Conservation (phyloP, 2,888 invertebrate genomes). For the Agrochola lota region DNA sequence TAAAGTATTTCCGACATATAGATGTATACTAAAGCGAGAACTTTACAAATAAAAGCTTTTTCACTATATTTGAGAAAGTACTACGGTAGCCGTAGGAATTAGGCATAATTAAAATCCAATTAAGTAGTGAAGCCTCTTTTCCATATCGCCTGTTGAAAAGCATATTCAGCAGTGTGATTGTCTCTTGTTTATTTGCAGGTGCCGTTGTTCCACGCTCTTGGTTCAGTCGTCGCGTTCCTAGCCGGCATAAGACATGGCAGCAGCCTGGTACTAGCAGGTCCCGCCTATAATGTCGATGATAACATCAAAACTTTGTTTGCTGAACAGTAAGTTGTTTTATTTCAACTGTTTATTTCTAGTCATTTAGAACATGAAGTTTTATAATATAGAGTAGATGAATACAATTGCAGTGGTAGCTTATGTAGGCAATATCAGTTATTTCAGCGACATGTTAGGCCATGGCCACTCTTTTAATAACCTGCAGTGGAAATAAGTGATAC, state of each 20-base stretch:
- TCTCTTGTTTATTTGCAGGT: slow-evolving; percentile 81
- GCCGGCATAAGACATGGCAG: slow-evolving; percentile 91
- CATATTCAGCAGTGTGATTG: neutral
- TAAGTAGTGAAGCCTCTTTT: no score
- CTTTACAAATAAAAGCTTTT: neutral
- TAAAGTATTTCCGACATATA: no score
- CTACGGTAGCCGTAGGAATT: neutral
- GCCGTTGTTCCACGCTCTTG: slow-evolving; percentile 96
- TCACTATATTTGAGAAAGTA: neutral
- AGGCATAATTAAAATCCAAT: neutral
- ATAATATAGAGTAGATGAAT: neutral
- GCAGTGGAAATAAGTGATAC: no score
- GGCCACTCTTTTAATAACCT: no score
- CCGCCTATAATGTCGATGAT: slow-evolving; percentile 90
- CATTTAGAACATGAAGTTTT: neutral
- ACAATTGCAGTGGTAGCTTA: no score
- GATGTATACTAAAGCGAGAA: neutral
- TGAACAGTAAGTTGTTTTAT: slow-evolving; percentile 91
- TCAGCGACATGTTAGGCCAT: neutral
- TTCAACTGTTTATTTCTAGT: neutral
- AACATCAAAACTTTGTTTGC: slow-evolving; percentile 92
- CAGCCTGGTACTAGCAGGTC: slow-evolving; percentile 91
- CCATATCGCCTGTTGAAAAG: neutral
- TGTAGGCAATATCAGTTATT: neutral
- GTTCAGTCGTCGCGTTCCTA: slow-evolving; percentile 92